phyloP scores from a whole-genome alignment of 1,140 invertebrate genomes.

The Neodiprion pinetum region DNA sequence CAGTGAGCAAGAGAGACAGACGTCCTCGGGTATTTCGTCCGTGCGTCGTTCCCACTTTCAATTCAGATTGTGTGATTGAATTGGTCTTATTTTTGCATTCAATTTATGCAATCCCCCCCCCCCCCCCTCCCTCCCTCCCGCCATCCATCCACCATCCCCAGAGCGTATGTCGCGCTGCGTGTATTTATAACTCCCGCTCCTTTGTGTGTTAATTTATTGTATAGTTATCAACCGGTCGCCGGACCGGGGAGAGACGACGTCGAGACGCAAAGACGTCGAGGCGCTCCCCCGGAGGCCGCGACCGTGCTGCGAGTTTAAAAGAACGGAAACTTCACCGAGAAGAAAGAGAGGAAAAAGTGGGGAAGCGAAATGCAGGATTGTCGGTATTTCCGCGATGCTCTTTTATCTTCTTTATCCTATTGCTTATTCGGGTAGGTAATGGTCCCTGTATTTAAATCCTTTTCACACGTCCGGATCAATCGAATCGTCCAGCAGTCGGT shows the following conservation, averaged over 20 bases:
- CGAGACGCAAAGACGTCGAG: background rate
- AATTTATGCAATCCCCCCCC: conserved; percentile 56
- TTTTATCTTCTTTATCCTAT: background rate
- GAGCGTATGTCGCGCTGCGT: conserved; percentile 22
- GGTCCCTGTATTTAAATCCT: too few relatives aligned
- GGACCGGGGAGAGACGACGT: background rate
- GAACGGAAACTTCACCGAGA: background rate
- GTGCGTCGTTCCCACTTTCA: conserved; percentile 46
- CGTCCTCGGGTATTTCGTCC: conserved; percentile 25
- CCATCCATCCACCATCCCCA: background rate
- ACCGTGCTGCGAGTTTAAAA: conserved; percentile 12
- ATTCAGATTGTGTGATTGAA: conserved; percentile 54
- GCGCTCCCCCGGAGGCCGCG: conserved; percentile 12
- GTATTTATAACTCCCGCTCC: conserved; percentile 52
- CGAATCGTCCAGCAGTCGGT: too few relatives aligned
- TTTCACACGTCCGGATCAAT: too few relatives aligned
- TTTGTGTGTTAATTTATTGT: conserved; percentile 62
- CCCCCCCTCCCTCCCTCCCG: background rate
- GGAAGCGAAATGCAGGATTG: too few relatives aligned
- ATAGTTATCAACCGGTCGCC: conserved; percentile 26
- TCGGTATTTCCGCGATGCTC: background rate
- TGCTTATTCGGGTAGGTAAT: background rate
- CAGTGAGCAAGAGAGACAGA: background rate
- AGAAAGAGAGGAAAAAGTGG: too few relatives aligned
- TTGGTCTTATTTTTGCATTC: conserved; percentile 45